Percentiles rank a stretch among this genome's conserved stretches.
Conservation (phyloP, 2,113 vertebrate species). For the Scytalopus superciliaris region DNA sequence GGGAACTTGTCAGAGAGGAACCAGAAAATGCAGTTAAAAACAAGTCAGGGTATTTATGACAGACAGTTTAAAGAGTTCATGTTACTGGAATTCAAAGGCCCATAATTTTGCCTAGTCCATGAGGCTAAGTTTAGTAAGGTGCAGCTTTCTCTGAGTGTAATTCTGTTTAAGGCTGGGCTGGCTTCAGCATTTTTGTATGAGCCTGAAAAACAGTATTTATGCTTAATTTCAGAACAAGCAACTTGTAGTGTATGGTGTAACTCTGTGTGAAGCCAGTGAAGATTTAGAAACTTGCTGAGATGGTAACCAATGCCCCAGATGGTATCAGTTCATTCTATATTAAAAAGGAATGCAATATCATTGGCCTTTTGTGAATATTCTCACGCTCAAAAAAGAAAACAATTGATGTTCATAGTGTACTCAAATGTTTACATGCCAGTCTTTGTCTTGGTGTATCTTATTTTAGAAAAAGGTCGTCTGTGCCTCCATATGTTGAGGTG, state of each 20-base stretch:
- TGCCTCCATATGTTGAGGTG: neutral
- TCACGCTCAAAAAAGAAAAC: neutral
- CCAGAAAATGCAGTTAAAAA: conserved; percentile 32
- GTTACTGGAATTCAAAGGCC: neutral
- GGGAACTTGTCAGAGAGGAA: neutral
- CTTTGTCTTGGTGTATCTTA: neutral
- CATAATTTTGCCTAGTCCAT: neutral
- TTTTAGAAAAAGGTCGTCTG: neutral
- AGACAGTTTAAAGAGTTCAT: neutral
- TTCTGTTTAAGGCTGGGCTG: neutral
- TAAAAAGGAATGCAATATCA: neutral
- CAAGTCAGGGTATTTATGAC: neutral
- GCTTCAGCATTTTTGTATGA: neutral
- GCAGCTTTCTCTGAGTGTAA: neutral
- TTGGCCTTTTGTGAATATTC: neutral
- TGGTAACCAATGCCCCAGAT: neutral
- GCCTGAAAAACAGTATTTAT: neutral
- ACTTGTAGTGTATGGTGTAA: neutral
- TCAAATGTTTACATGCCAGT: neutral
- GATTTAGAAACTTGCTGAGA: neutral
- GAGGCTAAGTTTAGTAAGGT: neutral
- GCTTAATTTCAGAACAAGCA: neutral
- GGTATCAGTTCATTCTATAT: neutral
- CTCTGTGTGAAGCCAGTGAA: neutral
- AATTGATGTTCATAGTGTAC: neutral